phyloP scores from a whole-genome alignment of 2,888 invertebrate genomes.

The Drosophila tanythrix region DNA sequence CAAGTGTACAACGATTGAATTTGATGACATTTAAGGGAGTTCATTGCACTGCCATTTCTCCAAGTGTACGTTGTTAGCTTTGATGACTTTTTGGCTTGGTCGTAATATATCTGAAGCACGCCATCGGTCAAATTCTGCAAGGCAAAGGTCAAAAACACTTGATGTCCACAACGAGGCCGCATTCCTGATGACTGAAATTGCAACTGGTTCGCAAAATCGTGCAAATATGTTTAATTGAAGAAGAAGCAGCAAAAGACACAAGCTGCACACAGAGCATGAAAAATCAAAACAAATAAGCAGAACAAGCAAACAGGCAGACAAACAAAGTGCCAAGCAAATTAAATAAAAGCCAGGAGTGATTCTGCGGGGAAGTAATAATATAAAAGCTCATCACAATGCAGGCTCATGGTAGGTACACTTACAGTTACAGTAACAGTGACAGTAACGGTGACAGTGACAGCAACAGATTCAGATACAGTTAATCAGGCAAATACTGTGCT shows the following conservation, averaged over 20 bases:
- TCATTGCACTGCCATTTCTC: neutral
- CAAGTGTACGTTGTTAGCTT: neutral
- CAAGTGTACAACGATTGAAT: neutral
- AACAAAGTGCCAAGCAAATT: constrained; percentile 70
- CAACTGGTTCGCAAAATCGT: constrained; percentile 8
- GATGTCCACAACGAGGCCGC: constrained; percentile 5
- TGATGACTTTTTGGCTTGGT: neutral
- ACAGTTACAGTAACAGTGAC: constrained; percentile 12
- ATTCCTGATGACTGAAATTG: constrained; percentile 6
- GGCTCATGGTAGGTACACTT: constrained; percentile 12
- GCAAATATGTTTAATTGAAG: constrained; percentile 19
- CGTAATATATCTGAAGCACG: constrained; percentile 30
- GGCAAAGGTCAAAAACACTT: constrained; percentile 54
- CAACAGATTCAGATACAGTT: constrained; percentile 11
- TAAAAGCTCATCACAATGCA: constrained; percentile 31
- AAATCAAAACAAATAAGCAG: constrained; percentile 73
- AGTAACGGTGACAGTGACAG: neutral
- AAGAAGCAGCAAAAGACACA: constrained; percentile 17
- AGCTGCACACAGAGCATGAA: constrained; percentile 48
- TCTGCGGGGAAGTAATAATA: constrained; percentile 15
- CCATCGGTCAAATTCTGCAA: constrained; percentile 53
- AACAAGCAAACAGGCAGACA: constrained; percentile 52
- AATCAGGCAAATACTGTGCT: neutral
- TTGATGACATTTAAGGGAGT: neutral
- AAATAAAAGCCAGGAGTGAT: constrained; percentile 52